Evolutionary conservation across 2,888 invertebrate species (phyloP).

Genomic region (Unio delphinus): DNA sequence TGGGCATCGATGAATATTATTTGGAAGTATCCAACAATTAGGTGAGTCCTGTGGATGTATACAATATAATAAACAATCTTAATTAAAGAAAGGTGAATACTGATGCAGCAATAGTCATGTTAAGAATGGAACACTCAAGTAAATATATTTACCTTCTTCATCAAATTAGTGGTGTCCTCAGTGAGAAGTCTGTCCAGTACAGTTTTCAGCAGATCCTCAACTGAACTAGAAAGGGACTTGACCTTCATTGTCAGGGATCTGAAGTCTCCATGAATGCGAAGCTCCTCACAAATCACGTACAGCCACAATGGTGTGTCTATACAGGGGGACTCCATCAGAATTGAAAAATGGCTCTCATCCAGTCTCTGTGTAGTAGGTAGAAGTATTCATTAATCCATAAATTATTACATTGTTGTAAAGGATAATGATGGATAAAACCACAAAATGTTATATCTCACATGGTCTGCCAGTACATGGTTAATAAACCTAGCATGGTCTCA

Average conservation of each 20-base stretch:
- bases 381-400: no score
- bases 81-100: no score
- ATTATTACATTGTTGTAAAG: no score
- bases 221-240: constrained; percentile 45
- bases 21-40: no score
- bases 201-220: constrained; percentile 49
- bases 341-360: constrained; percentile 49
- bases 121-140: not conserved
- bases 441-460: not conserved
- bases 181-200: constrained; percentile 50
- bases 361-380: constrained; percentile 49
- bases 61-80: no score
- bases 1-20: no score
- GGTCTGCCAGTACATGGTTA: no score
- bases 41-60: no score
- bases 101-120: no score
- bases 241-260: constrained; percentile 55
- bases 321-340: constrained; percentile 46
- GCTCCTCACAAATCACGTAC: constrained; percentile 61
- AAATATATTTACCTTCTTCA: constrained; percentile 50
- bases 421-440: not conserved
- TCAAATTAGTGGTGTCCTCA: constrained; percentile 55
- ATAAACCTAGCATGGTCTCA: no score
- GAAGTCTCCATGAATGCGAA: constrained; percentile 66
- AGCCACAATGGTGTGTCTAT: constrained; percentile 63